phyloP scores from a whole-genome alignment of 2,113 vertebrate species.

The Amphilophus citrinellus region DNA sequence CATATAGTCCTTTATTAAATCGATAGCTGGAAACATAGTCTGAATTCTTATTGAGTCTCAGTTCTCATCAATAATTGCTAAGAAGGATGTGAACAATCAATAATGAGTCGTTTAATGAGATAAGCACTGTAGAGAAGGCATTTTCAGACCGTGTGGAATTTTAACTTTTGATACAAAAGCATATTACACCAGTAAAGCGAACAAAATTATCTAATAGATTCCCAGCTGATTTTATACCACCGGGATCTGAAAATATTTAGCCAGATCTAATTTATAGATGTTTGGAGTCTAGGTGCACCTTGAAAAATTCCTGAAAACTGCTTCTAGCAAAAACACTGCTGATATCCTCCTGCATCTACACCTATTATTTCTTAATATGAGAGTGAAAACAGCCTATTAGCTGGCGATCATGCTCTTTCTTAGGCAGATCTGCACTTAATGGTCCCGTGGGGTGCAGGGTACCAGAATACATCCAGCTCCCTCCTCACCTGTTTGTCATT shows the following conservation, averaged over 20 bases:
- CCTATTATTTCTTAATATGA: constrained; percentile 58
- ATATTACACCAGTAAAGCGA: not conserved
- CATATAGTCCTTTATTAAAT: constrained; percentile 50
- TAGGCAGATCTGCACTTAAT: constrained; percentile 54
- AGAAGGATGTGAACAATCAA: constrained; percentile 41
- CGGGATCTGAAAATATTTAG: constrained; percentile 12
- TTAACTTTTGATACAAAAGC: rapidly evolving
- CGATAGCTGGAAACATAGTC: constrained; percentile 38
- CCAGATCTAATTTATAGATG: constrained; percentile 12
- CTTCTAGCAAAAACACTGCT: constrained; percentile 48
- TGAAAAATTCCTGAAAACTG: constrained; percentile 14
- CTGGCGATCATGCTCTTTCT: constrained; percentile 46
- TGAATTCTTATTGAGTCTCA: constrained; percentile 52
- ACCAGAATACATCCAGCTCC: constrained; percentile 35
- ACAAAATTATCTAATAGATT: not conserved
- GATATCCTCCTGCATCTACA: constrained; percentile 45
- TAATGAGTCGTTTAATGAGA: constrained; percentile 48
- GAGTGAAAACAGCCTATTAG: constrained; percentile 63
- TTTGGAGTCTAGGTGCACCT: not conserved
- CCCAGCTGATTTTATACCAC: not conserved
- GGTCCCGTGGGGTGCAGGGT: constrained; percentile 56
- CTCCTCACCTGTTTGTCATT: constrained; percentile 27
- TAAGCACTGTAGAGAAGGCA: not conserved
- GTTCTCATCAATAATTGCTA: constrained; percentile 41
- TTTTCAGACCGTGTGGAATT: not conserved